phyloP scores from a whole-genome alignment of 2,113 vertebrate species.

The Amphiprion ocellaris region DNA sequence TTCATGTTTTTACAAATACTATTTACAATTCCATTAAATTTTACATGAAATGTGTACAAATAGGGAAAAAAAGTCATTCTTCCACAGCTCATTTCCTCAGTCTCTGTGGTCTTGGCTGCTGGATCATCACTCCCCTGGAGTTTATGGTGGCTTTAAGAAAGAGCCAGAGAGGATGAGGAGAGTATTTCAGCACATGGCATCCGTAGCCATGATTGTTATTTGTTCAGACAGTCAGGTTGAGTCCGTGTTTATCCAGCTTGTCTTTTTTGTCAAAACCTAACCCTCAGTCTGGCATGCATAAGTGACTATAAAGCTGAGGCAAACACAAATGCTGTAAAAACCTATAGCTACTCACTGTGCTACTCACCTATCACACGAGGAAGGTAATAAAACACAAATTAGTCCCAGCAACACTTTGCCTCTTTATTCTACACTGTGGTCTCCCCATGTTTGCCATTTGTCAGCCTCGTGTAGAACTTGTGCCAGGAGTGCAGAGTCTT shows the following conservation, averaged over 20 bases:
- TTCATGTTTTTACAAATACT: constrained; percentile 91
- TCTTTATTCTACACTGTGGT: constrained; percentile 88
- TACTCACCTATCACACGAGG: constrained; percentile 47
- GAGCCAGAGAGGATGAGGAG: constrained; percentile 43
- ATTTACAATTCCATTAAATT: constrained; percentile 88
- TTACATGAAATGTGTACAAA: constrained; percentile 62
- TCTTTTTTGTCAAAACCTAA: constrained; percentile 55
- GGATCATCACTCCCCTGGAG: constrained; percentile 79
- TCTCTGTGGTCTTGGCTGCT: constrained; percentile 66
- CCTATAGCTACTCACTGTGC: constrained; percentile 21
- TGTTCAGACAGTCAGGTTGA: constrained; percentile 66
- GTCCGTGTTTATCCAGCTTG: constrained; percentile 67
- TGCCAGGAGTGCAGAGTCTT: constrained; percentile 99
- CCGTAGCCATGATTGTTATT: constrained; percentile 67
- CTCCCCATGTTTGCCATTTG: constrained; percentile 93
- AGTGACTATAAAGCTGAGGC: constrained; percentile 43
- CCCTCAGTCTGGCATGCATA: constrained; percentile 54
- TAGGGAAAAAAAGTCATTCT: constrained; percentile 49
- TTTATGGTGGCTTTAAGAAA: constrained; percentile 64
- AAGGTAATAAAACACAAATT: constrained; percentile 39
- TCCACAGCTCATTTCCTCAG: constrained; percentile 25
- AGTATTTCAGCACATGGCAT: constrained; percentile 69
- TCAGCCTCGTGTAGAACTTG: constrained; percentile 95
- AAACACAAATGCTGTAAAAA: constrained; percentile 30
- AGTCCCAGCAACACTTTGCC: constrained; percentile 27